Evolutionary conservation across 2,797 vertebrate genomes (phyloP), one percentile per base, ranked within the genome.

Genomic region (Acipenser oxyrinchus): DNA sequence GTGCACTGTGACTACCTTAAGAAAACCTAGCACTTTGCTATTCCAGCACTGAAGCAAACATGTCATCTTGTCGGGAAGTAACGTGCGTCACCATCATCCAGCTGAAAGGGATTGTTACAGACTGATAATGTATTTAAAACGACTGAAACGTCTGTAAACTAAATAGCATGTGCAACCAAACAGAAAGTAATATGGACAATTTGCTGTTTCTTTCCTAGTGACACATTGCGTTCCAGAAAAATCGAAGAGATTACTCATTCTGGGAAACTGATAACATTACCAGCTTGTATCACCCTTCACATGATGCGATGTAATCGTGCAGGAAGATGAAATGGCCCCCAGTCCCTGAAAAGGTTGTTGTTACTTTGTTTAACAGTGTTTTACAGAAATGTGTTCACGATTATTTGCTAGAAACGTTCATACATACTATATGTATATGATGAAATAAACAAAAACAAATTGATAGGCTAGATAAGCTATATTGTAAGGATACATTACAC

Each of bases 51-150:
- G 12, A 58, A 58, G 49, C 2, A 65, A 10, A 51, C 13, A 59
- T 76, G 74, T 83, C 83, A 85, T 77, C 69, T 84, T 89, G 89
- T 86, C 88, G 80, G 87, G 86, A 90, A 89, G 72, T 77, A 15
- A 71, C 11, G 68, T 49, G 48, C 53, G 59, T 69, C 64, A 64
- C 49, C 73, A 79, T 18, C 7, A 55, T 51, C 73, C 71, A 71
- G n/a, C 6, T 49, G 60, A 66, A 71, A 48, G 18, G 67, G 69
- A 57, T 37, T 37, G 37, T 5, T 37, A 37, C 37, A 37, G 5
- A 37, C 37, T 37, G 37, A 37, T 37, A 37, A 37, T 37, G 37
- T 37, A 37, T 37, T 57, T 49, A 12, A n/a, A 11, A 12, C 71
- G 71, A 67, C 60, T 62, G 66, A 60, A 66, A 18, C 15, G 6